Evolutionary conservation across 2,888 invertebrate species (phyloP), one percentile per base, ranked within the genome.

Genomic region (Plebejus argus): DNA sequence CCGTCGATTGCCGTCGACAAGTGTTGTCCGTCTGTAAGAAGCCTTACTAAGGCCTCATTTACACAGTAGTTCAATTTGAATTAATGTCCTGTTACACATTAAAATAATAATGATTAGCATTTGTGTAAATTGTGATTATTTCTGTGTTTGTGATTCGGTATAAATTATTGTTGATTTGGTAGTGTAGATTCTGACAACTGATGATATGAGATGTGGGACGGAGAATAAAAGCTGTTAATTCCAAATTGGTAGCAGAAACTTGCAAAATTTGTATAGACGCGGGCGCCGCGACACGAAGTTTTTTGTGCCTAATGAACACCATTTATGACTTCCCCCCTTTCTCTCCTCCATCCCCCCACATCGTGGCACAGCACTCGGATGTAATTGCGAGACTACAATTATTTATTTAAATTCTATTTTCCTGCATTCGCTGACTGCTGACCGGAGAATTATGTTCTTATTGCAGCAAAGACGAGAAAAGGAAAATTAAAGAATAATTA

Each of bases 231-330:
- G 15, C 49, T 53, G 49, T 53, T 18, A 1, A 53, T 18, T 53
- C 5, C 18, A 18, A 53, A 15, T 53, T 53, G 18, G 49, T 18
- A 53, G 18, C 15, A 53, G 12, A 15, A 18, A 53, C 58, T n/a
- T 20, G 8, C 20, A 20, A 45, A 45, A 45, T 61, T 61, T 61
- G 23, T 61, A 93, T 93, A 90, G 86, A 86, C 83, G 79, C 79
- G 79, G 80, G 78, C 77, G 72, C 20, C 33, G 72, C 39, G 61
- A 18, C 39, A 33, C 76, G 82, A 79, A 82, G 83, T 85, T 87
- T 87, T 89, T 89, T 88, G 83, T 84, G 86, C 86, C 87, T 92
- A 91, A 92, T 89, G 92, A 91, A 89, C 87, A 87, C 89, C 87
- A 88, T 88, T 88, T 87, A 85, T 82, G 82, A 76, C 76, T 77